phyloP scores from a whole-genome alignment of 2,113 vertebrate species.

The Trichechus manatus region DNA sequence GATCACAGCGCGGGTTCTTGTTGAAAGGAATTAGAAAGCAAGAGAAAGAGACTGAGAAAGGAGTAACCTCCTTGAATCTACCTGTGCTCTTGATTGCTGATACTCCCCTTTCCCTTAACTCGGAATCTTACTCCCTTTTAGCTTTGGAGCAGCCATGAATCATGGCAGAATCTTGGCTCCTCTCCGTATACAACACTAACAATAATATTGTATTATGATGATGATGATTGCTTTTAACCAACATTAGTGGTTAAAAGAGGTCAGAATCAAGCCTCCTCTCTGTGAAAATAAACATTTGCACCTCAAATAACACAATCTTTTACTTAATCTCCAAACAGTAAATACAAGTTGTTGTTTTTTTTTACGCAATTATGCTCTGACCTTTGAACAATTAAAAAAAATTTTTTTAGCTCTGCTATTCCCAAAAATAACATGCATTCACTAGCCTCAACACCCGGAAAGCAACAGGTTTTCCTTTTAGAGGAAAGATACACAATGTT shows the following conservation, averaged over 20 bases:
- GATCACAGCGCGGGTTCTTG: background rate
- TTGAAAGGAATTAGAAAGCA: background rate
- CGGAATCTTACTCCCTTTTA: background rate
- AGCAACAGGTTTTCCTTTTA: background rate
- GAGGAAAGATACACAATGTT: background rate
- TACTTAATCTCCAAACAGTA: background rate
- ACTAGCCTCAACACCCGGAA: background rate
- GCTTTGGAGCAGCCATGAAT: background rate
- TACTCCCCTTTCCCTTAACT: fast-evolving
- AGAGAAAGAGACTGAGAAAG: background rate
- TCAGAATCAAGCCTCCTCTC: background rate
- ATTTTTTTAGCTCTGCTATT: background rate
- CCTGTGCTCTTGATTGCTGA: background rate
- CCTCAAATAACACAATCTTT: background rate
- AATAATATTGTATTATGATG: background rate
- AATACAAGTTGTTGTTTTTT: background rate
- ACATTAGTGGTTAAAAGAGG: too few relatives aligned
- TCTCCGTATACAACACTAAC: background rate
- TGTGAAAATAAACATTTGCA: background rate
- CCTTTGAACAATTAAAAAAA: constrained; percentile 27
- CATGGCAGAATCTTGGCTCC: background rate
- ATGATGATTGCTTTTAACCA: background rate
- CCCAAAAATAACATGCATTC: background rate
- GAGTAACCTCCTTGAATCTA: background rate
- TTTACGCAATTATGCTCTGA: background rate